Percentiles rank a stretch among this genome's conserved stretches.
Evolutionary conservation across 2,888 invertebrate genomes (phyloP).

Genomic region (Drosophila robusta): DNA sequence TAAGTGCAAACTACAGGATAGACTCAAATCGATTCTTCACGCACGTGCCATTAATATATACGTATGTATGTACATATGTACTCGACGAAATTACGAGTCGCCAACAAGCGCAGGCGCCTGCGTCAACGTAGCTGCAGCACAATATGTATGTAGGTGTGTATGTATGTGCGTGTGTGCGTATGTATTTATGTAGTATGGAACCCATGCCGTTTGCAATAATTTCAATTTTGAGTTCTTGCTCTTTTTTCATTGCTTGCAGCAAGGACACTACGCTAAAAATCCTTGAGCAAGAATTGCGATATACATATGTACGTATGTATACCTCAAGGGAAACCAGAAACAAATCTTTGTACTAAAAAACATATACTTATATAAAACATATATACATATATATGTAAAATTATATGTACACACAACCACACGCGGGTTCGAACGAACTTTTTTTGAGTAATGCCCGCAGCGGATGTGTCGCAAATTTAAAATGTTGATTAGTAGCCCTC

Average conservation of each 20-base stretch:
- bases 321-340: neutral
- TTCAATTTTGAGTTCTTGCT: conserved; percentile 28
- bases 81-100: conserved; percentile 30
- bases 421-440: conserved; percentile 27
- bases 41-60: conserved; percentile 42
- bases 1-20: conserved; percentile 7
- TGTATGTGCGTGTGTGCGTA: neutral
- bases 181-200: conserved; percentile 5
- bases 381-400: conserved; percentile 15
- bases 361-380: neutral
- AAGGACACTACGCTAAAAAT: conserved; percentile 41
- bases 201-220: conserved; percentile 45
- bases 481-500: conserved; percentile 56
- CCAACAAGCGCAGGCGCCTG: conserved; percentile 44
- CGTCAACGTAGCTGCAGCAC: conserved; percentile 23
- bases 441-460: conserved; percentile 47
- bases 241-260: conserved; percentile 32
- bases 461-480: conserved; percentile 65
- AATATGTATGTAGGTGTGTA: conserved; percentile 3
- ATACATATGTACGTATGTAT: neutral
- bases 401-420: conserved; percentile 16
- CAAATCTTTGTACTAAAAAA: neutral
- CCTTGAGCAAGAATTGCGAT: conserved; percentile 37
- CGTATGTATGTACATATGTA: neutral
- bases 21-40: conserved; percentile 42